Evolutionary conservation across 2,797 vertebrate species (phyloP).

Genomic region (Pangasius krempfi): DNA sequence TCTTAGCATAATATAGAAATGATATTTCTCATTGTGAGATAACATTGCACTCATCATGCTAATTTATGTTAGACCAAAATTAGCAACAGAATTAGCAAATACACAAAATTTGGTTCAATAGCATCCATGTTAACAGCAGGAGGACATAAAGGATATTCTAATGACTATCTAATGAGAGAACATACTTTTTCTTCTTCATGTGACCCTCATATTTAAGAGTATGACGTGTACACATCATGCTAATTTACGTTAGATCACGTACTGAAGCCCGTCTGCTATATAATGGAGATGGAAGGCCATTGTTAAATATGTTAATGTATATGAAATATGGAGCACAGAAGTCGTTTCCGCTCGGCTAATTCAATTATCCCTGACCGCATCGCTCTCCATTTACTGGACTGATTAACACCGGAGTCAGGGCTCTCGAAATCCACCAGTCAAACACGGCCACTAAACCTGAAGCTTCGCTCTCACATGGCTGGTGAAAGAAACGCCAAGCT

Average conservation of each 20-base stretch:
- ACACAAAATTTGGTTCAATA: not conserved
- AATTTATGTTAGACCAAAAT: not conserved
- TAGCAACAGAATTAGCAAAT: not conserved
- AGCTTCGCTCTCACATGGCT: not conserved
- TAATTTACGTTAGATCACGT: not conserved
- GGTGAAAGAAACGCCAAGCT: not conserved
- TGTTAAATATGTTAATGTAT: constrained; percentile 36
- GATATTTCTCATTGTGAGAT: not conserved
- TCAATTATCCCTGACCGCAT: constrained; percentile 71
- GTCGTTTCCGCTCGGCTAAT: constrained; percentile 60
- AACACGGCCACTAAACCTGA: constrained; percentile 65
- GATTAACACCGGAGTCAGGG: constrained; percentile 71
- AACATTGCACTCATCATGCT: not conserved
- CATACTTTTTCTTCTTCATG: not conserved
- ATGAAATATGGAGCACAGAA: constrained; percentile 41
- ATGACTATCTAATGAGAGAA: not conserved
- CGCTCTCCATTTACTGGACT: constrained; percentile 74
- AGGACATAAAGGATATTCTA: not conserved
- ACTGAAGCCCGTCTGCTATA: not conserved
- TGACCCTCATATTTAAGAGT: not conserved
- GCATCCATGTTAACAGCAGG: not conserved
- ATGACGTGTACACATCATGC: not conserved
- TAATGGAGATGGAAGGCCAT: constrained; percentile 28
- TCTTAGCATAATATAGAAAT: too few species aligned
- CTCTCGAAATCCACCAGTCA: constrained; percentile 68